Evolutionary conservation across 2,797 vertebrate genomes (phyloP).

Genomic region (Gobionotothen gibberifrons): DNA sequence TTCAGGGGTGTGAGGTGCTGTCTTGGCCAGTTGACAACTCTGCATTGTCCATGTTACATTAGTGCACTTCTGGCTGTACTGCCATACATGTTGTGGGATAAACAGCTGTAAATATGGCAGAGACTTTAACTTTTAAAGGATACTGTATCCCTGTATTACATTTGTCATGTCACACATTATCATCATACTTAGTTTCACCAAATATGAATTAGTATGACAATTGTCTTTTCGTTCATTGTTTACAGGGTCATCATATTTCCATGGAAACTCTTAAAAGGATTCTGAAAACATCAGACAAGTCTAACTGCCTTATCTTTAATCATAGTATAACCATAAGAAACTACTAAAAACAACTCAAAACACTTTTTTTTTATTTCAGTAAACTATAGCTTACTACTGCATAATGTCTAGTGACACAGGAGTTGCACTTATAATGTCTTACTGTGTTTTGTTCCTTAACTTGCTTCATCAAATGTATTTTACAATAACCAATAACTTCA

Average conservation of each 20-base stretch:
- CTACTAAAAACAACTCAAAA: not conserved
- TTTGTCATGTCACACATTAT: not conserved
- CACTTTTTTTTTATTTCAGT: not conserved
- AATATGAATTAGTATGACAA: not conserved
- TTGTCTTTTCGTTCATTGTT: not conserved
- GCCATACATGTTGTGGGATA: not conserved
- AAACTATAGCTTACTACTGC: not conserved
- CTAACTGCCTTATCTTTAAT: not conserved
- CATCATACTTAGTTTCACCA: not conserved
- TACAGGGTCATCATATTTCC: not conserved
- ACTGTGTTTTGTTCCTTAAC: not conserved
- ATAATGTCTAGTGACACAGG: not conserved
- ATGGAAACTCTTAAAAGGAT: not conserved
- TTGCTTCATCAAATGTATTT: not conserved
- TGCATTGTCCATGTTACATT: conserved; percentile 30
- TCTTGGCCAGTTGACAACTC: conserved; percentile 31
- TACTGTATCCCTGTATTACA: not conserved
- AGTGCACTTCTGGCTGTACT: conserved; percentile 14
- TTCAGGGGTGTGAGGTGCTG: conserved; percentile 21
- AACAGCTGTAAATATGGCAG: not conserved
- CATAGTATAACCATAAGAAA: not conserved
- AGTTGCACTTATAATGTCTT: not conserved
- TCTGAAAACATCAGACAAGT: conserved; percentile 4
- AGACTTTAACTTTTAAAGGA: not conserved
- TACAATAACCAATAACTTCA: not conserved